These are phyloP conservation scores for Drosophila azteca DNA, from an alignment of 1,140 invertebrate species.

Conservation along the genomic window DNA sequence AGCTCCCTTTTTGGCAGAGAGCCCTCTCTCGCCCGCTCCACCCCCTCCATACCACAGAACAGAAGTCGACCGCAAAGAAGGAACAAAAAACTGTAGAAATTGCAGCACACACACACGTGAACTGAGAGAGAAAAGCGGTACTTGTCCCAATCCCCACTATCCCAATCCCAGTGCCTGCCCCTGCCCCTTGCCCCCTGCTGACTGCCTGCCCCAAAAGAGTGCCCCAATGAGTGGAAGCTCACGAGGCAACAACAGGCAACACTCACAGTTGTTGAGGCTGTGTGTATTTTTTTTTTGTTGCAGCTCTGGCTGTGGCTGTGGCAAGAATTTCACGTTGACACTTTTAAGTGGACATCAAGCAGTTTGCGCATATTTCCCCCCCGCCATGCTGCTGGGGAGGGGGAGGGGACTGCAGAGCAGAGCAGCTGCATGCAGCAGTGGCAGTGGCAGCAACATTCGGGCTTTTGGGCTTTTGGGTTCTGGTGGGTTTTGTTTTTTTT, in stretches of 20 bases:
- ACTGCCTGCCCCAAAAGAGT: slow-evolving; percentile 13
- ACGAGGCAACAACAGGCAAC: slow-evolving; percentile 52
- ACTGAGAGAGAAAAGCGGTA: neutral
- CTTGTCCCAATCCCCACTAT: slow-evolving; percentile 10
- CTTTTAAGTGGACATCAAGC: slow-evolving; percentile 82
- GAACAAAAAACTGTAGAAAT: slow-evolving; percentile 18
- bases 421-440: slow-evolving; percentile 49
- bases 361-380: slow-evolving; percentile 76
- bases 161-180: slow-evolving; percentile 6
- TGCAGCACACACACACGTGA: slow-evolving; percentile 10
- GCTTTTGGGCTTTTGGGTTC: slow-evolving; percentile 13
- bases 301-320: slow-evolving; percentile 38
- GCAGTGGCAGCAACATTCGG: slow-evolving; percentile 31
- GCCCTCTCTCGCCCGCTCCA: slow-evolving; percentile 20
- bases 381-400: neutral
- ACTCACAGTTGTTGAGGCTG: slow-evolving; percentile 42
- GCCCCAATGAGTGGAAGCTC: slow-evolving; percentile 36
- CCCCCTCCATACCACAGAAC: slow-evolving; percentile 18
- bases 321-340: slow-evolving; percentile 81
- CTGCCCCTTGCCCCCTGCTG: neutral
- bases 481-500: slow-evolving; percentile 45
- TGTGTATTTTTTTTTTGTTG: slow-evolving; percentile 1
- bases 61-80: slow-evolving; percentile 52
- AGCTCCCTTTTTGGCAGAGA: neutral
- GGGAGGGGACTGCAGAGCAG: neutral